Percentiles rank a stretch among this genome's conserved stretches.
These are phyloP conservation scores for Cyclophora punctaria DNA, from an alignment of 2,888 invertebrate genomes.

Conservation along the genomic window DNA sequence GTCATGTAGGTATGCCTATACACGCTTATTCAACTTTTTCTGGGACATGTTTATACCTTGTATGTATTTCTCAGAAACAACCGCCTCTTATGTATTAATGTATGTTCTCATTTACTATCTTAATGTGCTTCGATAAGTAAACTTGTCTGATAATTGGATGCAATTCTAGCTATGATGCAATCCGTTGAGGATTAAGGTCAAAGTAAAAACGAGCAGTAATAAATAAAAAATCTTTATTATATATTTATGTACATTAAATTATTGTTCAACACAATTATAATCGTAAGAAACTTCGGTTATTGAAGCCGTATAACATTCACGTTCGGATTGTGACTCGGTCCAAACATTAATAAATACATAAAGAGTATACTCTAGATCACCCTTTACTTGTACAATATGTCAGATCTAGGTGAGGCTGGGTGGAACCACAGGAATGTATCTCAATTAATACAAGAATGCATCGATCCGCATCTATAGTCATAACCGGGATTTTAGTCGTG, in stretches of 20 bases:
- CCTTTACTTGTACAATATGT: slow-evolving; percentile 42
- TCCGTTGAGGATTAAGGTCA: neutral
- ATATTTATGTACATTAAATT: slow-evolving; percentile 57
- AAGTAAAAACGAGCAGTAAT: slow-evolving; percentile 30
- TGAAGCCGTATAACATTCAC: slow-evolving; percentile 56
- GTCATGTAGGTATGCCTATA: too few species aligned
- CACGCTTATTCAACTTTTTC: too few species aligned
- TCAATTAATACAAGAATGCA: slow-evolving; percentile 40
- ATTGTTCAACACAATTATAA: slow-evolving; percentile 60
- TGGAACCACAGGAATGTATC: slow-evolving; percentile 57
- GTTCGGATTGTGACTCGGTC: slow-evolving; percentile 41
- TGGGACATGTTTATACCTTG: too few species aligned
- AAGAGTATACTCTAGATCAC: slow-evolving; percentile 54
- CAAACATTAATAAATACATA: slow-evolving; percentile 47
- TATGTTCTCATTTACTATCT: too few species aligned
- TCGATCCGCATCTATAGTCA: slow-evolving; percentile 42
- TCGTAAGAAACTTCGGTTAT: slow-evolving; percentile 64
- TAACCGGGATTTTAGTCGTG: slow-evolving; percentile 60
- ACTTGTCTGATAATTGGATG: too few species aligned
- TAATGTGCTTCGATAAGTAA: too few species aligned
- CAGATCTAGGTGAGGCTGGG: slow-evolving; percentile 57
- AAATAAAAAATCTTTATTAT: slow-evolving; percentile 72
- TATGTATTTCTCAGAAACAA: too few species aligned
- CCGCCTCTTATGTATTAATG: too few species aligned
- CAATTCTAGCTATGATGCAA: too few species aligned